These are phyloP conservation scores for Parauchenoglanis punctatus DNA, from an alignment of 2,797 vertebrate species.

Conservation along the genomic window DNA sequence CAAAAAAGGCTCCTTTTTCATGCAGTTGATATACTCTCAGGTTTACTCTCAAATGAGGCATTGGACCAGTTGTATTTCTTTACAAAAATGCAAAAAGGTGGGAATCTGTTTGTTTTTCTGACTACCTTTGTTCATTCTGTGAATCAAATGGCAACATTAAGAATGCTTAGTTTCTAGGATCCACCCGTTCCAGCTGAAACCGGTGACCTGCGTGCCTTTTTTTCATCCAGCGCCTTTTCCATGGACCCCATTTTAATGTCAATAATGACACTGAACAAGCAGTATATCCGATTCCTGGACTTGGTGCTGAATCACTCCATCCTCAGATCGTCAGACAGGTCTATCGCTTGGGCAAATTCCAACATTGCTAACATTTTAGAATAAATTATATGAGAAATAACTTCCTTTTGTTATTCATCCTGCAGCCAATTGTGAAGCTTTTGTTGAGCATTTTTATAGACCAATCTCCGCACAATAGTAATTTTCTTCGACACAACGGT, in stretches of 20 bases:
- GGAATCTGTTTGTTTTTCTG: slow-evolving; percentile 58
- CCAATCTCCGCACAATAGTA: not conserved
- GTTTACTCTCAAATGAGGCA: too few species aligned
- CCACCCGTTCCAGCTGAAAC: slow-evolving; percentile 26
- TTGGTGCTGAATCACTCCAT: not conserved
- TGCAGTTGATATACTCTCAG: not conserved
- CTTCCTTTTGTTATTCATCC: not conserved
- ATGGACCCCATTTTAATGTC: not conserved
- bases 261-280: not conserved
- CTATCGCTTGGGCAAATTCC: not conserved
- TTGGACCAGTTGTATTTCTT: not conserved
- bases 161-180: slow-evolving; percentile 1
- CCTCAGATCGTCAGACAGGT: not conserved
- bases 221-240: not conserved
- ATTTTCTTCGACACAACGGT: not conserved
- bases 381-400: not conserved
- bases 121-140: slow-evolving; percentile 58
- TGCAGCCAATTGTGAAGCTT: not conserved
- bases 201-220: slow-evolving; percentile 64
- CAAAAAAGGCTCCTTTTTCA: not conserved
- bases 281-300: not conserved
- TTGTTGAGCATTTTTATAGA: not conserved
- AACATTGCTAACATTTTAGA: not conserved
- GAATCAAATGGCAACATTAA: not conserved
- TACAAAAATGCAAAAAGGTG: slow-evolving; percentile 59